phyloP scores from a whole-genome alignment of 2,888 invertebrate species.

The Drosophila fungiperda region DNA sequence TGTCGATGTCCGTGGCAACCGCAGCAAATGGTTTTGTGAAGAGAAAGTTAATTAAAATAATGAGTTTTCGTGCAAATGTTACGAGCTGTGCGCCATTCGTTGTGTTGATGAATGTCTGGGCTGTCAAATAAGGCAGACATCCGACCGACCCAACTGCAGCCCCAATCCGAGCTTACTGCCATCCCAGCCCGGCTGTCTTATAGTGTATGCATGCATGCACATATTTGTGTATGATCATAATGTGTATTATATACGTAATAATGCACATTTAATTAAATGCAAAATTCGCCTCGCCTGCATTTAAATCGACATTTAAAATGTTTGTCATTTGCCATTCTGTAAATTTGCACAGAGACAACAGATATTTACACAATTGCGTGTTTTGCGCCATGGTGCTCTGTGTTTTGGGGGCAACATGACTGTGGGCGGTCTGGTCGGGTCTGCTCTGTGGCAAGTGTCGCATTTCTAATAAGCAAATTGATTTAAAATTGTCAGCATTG shows the following conservation, averaged over 20 bases:
- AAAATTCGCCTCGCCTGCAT: constrained; percentile 30
- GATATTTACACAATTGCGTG: constrained; percentile 44
- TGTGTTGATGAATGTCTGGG: constrained; percentile 69
- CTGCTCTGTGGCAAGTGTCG: constrained; percentile 30
- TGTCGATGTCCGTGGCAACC: constrained; percentile 67
- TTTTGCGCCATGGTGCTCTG: constrained; percentile 45
- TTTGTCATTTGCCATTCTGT: constrained; percentile 51
- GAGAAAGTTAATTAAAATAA: constrained; percentile 84
- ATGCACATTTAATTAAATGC: constrained; percentile 82
- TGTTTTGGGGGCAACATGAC: constrained; percentile 18
- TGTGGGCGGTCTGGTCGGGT: constrained; percentile 7
- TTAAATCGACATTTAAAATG: constrained; percentile 63
- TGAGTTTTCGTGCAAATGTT: constrained; percentile 77
- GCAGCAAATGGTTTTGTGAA: constrained; percentile 71
- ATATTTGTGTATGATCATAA: constrained; percentile 36
- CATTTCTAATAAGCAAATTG: constrained; percentile 71
- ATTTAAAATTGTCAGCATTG: constrained; percentile 72
- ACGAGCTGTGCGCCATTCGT: constrained; percentile 56
- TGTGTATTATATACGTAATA: constrained; percentile 62
- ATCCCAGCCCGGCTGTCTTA: constrained; percentile 39
- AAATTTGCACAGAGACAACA: constrained; percentile 59
- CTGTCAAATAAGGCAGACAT: constrained; percentile 61
- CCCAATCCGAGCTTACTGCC: constrained; percentile 25
- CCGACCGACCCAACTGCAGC: constrained; percentile 20
- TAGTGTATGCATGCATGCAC: constrained; percentile 13